phyloP scores from a whole-genome alignment of 2,113 vertebrate genomes.

The Xyliphius kryptos region DNA sequence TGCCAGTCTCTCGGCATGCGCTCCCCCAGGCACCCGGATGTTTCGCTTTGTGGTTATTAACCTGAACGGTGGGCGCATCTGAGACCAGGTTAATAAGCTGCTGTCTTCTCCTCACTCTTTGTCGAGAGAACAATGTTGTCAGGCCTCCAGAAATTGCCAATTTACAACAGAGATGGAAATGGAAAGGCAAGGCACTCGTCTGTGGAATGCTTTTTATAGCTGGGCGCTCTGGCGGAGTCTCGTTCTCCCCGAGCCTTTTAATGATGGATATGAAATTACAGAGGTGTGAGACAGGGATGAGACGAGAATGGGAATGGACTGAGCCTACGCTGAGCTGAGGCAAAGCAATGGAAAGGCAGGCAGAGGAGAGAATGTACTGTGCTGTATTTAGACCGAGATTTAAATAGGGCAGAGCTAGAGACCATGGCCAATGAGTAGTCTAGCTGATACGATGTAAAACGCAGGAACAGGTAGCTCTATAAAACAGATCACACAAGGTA shows the following conservation, averaged over 20 bases:
- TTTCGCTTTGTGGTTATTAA: slow-evolving; percentile 45
- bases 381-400: slow-evolving; percentile 31
- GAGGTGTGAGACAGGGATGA: slow-evolving; percentile 40
- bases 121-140: slow-evolving; percentile 44
- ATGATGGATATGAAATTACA: slow-evolving; percentile 45
- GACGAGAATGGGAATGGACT: slow-evolving; percentile 35
- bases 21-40: slow-evolving; percentile 34
- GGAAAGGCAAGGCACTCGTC: slow-evolving; percentile 40
- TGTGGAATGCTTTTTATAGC: slow-evolving; percentile 43
- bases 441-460: background rate
- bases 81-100: slow-evolving; percentile 45
- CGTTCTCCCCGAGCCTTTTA: slow-evolving; percentile 40
- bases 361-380: slow-evolving; percentile 7
- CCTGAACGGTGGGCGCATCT: slow-evolving; percentile 40
- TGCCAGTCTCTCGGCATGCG: slow-evolving; percentile 21
- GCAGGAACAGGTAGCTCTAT: background rate
- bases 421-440: slow-evolving; percentile 5
- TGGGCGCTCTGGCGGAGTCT: slow-evolving; percentile 23
- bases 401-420: slow-evolving; percentile 29
- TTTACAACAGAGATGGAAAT: slow-evolving; percentile 48
- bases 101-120: slow-evolving; percentile 46
- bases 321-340: slow-evolving; percentile 8
- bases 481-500: background rate
- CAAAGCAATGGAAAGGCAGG: background rate
- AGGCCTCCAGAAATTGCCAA: slow-evolving; percentile 46